Conservation (phyloP, 2,888 invertebrate genomes). For the Vannuccia rotundouncinata region DNA sequence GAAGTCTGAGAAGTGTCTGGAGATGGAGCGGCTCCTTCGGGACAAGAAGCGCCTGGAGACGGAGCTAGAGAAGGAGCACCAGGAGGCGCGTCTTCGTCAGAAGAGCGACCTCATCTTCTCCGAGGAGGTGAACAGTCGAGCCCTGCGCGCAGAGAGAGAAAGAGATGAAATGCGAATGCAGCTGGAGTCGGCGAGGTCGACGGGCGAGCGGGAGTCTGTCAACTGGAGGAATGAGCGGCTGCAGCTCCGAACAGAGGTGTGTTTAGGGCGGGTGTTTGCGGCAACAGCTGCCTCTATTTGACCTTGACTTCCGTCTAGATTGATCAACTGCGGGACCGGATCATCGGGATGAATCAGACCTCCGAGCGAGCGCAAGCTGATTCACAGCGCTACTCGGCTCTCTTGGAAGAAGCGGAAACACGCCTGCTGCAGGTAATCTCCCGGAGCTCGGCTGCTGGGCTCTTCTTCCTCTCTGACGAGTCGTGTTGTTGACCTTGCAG, state of each 20-base stretch:
- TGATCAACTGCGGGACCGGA: background rate
- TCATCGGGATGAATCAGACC: background rate
- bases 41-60: conserved; percentile 28
- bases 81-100: background rate
- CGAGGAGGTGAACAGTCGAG: conserved; percentile 30
- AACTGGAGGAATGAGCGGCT: conserved; percentile 29
- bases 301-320: no score
- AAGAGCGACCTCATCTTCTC: background rate
- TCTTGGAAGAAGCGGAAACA: background rate
- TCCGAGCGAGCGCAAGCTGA: background rate
- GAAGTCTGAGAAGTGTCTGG: background rate
- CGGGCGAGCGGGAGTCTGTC: background rate
- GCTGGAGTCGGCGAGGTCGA: background rate
- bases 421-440: background rate
- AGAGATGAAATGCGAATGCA: conserved; percentile 34
- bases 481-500: background rate
- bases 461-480: background rate
- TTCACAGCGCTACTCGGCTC: background rate
- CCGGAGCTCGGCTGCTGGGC: background rate
- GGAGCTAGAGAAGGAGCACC: conserved; percentile 26
- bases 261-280: no score
- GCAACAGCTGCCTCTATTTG: no score
- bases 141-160: conserved; percentile 31
- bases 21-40: conserved; percentile 12
- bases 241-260: background rate